Evolutionary conservation across 2,113 vertebrate genomes (phyloP), one percentile per base, ranked within the genome.

Genomic region (Takifugu bimaculatus): DNA sequence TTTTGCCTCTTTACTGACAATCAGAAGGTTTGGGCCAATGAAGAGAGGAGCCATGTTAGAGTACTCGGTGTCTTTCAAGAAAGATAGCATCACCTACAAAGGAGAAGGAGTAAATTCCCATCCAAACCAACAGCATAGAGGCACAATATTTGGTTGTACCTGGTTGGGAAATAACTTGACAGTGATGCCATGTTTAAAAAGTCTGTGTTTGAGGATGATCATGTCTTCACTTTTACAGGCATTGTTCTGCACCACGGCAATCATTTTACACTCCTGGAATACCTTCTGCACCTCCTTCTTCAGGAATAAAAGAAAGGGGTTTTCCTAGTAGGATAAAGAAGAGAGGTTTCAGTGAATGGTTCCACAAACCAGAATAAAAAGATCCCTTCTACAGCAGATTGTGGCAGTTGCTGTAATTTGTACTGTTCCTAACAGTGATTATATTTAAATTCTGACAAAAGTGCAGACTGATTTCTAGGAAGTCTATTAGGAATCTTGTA

Each of bases 161-260:
- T 95, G 82, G 5, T 93, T 96, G 11, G 94, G 91, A 50, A 94
- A 91, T 20, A 93, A 86, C 76, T 92, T 93, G 70, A 94, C 59
- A 3, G 64, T 55, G 56, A 98, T 93, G 57, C 74, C 67, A 57
- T 97, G 89, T 51, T 85, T 93, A 4, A 81, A 44, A 4, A 99
- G 91, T 74, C 72, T 88, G 60, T 94, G 79, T 27, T 64, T 88
- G 14, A 97, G 50, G 6, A 75, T 11, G 2, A 90, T 15, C 88
- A 94, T 32, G 43, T 96, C 95, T 35, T 95, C 92, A 0, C 74
- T 59, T 0, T 73, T 87, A 63, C 90, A 65, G 60, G 82, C 58
- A 65, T 88, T 94, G 65, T 92, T 93, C 70, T 98, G 95, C 48
- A 92, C 93, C 25, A 96, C 87, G 0, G 89, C 93, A 1, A 99